Evolutionary conservation across 2,888 invertebrate species (phyloP).

Genomic region (Augiades crinisus): DNA sequence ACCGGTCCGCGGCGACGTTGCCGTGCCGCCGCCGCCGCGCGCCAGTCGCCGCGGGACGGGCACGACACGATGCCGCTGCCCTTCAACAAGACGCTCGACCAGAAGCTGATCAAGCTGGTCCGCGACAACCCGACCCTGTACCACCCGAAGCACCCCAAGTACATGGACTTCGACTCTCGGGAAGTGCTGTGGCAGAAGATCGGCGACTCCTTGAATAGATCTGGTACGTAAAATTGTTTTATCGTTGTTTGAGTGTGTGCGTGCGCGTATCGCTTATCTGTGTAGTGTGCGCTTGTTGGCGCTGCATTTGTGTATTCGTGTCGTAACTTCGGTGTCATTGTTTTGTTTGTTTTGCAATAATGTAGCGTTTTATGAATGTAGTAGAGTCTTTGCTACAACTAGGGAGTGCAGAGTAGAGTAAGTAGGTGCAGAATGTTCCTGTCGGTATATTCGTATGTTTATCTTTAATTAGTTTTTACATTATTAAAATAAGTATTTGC

Average conservation of each 20-base stretch:
- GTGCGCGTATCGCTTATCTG: neutral
- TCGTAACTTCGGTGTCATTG: no score
- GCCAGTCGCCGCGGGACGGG: conserved; percentile 8
- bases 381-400: no score
- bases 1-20: conserved; percentile 43
- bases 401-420: no score
- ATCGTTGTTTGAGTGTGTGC: neutral
- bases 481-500: no score
- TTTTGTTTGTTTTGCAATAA: no score
- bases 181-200: conserved; percentile 71
- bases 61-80: conserved; percentile 55
- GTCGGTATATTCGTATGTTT: no score
- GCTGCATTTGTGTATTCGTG: no score
- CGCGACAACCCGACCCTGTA: conserved; percentile 59
- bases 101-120: conserved; percentile 56
- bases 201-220: conserved; percentile 56
- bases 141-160: conserved; percentile 57
- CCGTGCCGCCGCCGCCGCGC: conserved; percentile 40
- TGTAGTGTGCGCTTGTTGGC: no score
- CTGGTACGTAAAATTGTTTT: conserved; percentile 50
- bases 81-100: conserved; percentile 56
- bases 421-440: no score
- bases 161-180: conserved; percentile 55
- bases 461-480: no score
- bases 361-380: no score